Conservation (phyloP, 1,140 invertebrate species). For the Dreissena polymorpha region DNA sequence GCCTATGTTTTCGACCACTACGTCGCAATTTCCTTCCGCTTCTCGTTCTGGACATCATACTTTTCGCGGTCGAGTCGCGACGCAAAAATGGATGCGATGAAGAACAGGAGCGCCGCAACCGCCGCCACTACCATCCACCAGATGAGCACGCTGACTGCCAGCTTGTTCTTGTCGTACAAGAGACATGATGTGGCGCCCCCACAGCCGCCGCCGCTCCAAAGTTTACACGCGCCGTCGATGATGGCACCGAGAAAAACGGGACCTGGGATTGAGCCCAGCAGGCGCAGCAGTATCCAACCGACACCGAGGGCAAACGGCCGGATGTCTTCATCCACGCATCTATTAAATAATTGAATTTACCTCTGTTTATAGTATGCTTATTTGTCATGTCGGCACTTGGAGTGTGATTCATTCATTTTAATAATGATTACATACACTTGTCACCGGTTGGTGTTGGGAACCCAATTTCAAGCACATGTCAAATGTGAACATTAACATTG, state of each 20-base stretch:
- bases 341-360: conserved; percentile 5
- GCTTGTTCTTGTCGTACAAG: conserved; percentile 73
- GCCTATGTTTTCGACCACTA: background rate
- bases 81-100: conserved; percentile 30
- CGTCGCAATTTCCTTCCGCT: conserved; percentile 4
- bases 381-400: background rate
- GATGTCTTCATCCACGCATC: conserved; percentile 53
- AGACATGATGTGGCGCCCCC: conserved; percentile 72
- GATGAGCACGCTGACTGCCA: conserved; percentile 59
- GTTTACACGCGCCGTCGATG: conserved; percentile 73
- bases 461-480: background rate
- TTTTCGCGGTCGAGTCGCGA: background rate
- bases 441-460: background rate
- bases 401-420: background rate
- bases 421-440: background rate
- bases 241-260: conserved; percentile 75
- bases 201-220: conserved; percentile 73
- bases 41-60: background rate
- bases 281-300: conserved; percentile 54
- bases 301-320: conserved; percentile 54
- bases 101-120: conserved; percentile 42
- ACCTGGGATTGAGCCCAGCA: conserved; percentile 73
- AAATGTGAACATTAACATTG: no score
- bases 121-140: conserved; percentile 54
- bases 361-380: background rate